Base-by-base conservation (phyloP, 92 coral and sea anemone species). In the Epizoanthus rinbou region DNA sequence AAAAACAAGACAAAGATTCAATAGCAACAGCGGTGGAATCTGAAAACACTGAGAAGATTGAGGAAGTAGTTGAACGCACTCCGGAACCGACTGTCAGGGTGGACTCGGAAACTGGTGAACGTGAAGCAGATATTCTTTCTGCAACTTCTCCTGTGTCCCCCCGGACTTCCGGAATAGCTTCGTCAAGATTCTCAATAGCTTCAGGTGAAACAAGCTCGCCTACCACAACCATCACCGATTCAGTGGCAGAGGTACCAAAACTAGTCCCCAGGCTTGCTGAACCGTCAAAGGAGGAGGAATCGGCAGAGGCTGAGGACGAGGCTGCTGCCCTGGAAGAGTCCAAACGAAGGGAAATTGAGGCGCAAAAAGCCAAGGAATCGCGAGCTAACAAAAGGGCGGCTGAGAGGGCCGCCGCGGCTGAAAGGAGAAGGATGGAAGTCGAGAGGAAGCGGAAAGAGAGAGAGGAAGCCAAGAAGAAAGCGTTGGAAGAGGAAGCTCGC, bases 381-480 rank as follows among this genome's bases (percentile, higher is more conserved):
- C 91, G 94, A 23, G 98, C 94, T 0, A 94, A 93, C 17, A 91
- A 86, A 78, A 84, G 92, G 62, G 98, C 93, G 3, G 95, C 95
- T n/a, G 98, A 95, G 73, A 90, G 98, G 63, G 98, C 98, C 22
- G 98, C 98, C 0, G 99, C 99, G 11, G 99, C 99, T 60, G 98
- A 97, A 57, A 88, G 96, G 58, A 89, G 98, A 31, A 91, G 98
- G 41, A 95, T 90, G 50, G 98, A 95, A 60, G 98, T 95, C 18
- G 98, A 95, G 83, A 89, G 96, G 69, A 95, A 95, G 87, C 89
- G 98, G 80, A 89, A 88, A 69, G 98, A 95, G 84, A 90, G 95
- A 72, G 98, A 95, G 67, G 98, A 95, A 25, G 96, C 98, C 10
- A 94, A 94, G 84, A 90, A 83, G 81, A 86, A 85, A 64, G 97